Evolutionary conservation across 2,888 invertebrate genomes (phyloP).

Genomic region (Latrodectus hesperus): DNA sequence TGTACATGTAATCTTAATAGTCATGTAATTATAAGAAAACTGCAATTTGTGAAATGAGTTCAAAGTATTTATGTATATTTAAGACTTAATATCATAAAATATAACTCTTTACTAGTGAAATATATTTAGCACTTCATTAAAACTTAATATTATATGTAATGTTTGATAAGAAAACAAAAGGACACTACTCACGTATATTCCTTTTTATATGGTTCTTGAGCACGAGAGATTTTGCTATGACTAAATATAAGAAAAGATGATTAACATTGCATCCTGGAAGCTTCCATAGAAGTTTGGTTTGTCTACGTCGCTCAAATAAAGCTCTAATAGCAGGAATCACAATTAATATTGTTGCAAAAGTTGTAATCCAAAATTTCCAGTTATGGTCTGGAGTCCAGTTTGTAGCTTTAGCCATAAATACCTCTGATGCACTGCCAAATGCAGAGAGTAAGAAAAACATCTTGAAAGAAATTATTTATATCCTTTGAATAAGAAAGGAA

Average conservation of each 20-base stretch:
- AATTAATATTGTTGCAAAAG: background rate
- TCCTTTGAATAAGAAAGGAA: no score
- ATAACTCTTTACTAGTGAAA: no score
- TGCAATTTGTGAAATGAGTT: no score
- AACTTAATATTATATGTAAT: no score
- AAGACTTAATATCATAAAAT: no score
- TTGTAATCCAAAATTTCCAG: slow-evolving; percentile 28
- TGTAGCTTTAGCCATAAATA: slow-evolving; percentile 15
- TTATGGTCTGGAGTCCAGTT: slow-evolving; percentile 20
- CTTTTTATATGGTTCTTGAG: slow-evolving; percentile 55
- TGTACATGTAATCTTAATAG: no score
- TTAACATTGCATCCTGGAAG: slow-evolving; percentile 63
- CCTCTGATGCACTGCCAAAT: slow-evolving; percentile 24
- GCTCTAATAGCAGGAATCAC: slow-evolving; percentile 3
- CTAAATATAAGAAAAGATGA: slow-evolving; percentile 43
- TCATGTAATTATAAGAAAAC: no score
- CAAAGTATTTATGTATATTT: no score
- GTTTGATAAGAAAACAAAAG: background rate
- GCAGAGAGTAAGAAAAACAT: slow-evolving; percentile 7
- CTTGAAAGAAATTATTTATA: no score
- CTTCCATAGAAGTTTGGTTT: slow-evolving; percentile 49
- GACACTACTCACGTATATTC: slow-evolving; percentile 58
- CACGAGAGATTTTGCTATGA: slow-evolving; percentile 41
- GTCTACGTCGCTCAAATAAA: slow-evolving; percentile 9
- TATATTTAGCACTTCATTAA: no score